Evolutionary conservation across 2,888 invertebrate genomes (phyloP), one percentile per base, ranked within the genome.

Genomic region (Eugnorisma glareosa): DNA sequence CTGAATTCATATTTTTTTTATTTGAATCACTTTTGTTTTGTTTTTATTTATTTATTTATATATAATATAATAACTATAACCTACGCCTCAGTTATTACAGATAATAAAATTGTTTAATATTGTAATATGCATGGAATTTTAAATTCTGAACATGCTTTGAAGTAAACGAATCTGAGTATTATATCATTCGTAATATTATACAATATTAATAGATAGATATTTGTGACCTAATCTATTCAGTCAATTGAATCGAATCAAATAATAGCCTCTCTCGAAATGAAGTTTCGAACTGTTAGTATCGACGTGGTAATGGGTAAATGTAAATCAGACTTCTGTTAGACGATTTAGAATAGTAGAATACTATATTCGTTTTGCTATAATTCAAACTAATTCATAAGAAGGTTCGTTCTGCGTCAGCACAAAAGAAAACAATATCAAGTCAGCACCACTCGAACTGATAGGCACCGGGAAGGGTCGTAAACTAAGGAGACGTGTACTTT

Each of bases 191-290:
- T 92, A 93, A 86, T 92, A 93, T 91, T 91, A 92, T 91, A 93
- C 87, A 92, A 89, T 89, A 92, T 40, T 64, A 64, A 64, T 91
- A 91, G 90, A 93, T 93, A 94, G 92, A 94, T 93, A 94, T 92
- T 93, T 93, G 95, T 93, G 95, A 95, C 94, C 96, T 96, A 96
- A 95, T 94, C 96, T 96, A 96, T 94, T 96, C 96, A 96, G 96
- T 96, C 96, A 94, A 94, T 96, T 94, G 95, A 95, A 94, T 95
- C 94, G 94, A 95, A 95, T 95, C 94, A 95, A 95, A 95, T 93
- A 90, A 95, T 96, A 96, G 96, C 96, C 96, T 96, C 96, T 96
- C 94, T 95, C 94, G 90, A 91, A 92, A 91, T 91, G 93, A 93
- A 93, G 92, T 89, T 92, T 93, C 91, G 90, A 90, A 90, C 91